phyloP scores from a whole-genome alignment of 2,113 vertebrate species.

The Podiceps cristatus region DNA sequence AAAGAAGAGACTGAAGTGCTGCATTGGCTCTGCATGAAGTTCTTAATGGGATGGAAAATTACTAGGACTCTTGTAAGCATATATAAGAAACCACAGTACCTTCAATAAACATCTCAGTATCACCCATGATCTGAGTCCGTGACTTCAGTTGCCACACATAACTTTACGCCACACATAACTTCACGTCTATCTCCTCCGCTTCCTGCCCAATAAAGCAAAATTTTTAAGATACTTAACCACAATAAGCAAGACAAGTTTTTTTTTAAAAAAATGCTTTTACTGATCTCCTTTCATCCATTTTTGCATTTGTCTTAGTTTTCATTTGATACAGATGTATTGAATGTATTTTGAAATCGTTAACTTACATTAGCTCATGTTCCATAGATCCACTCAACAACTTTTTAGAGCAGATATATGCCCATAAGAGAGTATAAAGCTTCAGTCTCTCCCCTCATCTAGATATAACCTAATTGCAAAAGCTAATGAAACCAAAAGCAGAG shows the following conservation, averaged over 20 bases:
- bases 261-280: background rate
- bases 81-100: too few species aligned
- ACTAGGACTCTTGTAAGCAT: too few species aligned
- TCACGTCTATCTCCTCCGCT: background rate
- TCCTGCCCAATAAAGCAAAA: background rate
- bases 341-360: background rate
- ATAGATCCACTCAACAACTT: background rate
- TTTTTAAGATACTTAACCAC: background rate
- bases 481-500: background rate
- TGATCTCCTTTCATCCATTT: background rate
- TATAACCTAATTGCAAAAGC: background rate
- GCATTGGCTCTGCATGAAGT: too few species aligned
- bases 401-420: background rate
- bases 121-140: too few species aligned
- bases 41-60: too few species aligned
- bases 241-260: background rate
- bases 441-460: background rate
- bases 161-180: too few species aligned
- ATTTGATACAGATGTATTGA: background rate
- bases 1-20: too few species aligned
- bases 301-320: background rate
- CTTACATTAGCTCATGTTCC: background rate
- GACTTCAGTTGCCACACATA: too few species aligned
- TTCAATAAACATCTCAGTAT: too few species aligned
- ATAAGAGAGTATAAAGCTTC: background rate